These are phyloP conservation scores for Pocillopora damicornis DNA, from an alignment of 64 coral and sea anemone genomes.

Conservation along the genomic window DNA sequence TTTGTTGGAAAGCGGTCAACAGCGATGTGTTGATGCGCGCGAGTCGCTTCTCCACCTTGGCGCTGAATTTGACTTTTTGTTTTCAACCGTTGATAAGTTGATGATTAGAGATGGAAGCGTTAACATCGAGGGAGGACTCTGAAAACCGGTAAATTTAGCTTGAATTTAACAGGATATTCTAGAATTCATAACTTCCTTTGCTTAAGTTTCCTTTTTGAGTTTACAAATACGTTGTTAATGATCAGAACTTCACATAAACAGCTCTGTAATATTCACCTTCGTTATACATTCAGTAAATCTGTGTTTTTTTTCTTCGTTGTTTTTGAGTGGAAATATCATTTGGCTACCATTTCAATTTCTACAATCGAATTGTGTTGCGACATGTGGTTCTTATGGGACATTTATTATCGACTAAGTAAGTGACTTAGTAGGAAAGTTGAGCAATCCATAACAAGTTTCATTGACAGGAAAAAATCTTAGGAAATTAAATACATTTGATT, in stretches of 20 bases:
- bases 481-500: not conserved
- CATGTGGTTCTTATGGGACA: no score
- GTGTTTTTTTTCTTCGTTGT: not conserved
- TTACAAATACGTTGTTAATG: not conserved
- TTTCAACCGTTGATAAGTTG: constrained; percentile 53
- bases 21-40: constrained; percentile 14
- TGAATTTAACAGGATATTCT: not conserved
- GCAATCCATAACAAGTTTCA: not conserved
- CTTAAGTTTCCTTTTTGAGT: not conserved
- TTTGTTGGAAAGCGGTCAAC: constrained; percentile 12
- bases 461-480: no score
- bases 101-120: constrained; percentile 13
- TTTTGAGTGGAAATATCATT: not conserved
- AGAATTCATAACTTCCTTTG: not conserved
- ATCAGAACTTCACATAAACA: not conserved
- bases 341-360: not conserved
- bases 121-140: constrained; percentile 2
- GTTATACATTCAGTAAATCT: not conserved
- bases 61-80: constrained; percentile 76
- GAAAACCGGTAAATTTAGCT: constrained; percentile 48
- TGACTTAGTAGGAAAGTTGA: not conserved
- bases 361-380: not conserved
- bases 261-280: no score
- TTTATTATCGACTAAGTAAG: no score
- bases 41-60: constrained; percentile 51